Evolutionary conservation across 2,888 invertebrate species (phyloP), one percentile per base, ranked within the genome.

Genomic region (Capitulum mitella): DNA sequence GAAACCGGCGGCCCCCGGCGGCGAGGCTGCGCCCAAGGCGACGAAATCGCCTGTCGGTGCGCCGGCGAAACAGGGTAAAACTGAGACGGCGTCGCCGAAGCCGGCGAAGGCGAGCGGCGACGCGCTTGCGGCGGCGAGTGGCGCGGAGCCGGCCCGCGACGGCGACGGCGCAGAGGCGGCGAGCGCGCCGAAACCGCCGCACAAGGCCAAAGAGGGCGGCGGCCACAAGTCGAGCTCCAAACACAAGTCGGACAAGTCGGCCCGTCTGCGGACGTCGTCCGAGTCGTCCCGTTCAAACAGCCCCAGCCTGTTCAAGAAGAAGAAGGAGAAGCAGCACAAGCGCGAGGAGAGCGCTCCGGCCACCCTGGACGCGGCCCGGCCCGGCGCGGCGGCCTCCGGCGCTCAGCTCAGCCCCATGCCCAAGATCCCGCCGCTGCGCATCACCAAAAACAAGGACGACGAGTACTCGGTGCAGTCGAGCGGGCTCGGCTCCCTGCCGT

Each of bases 401-500:
- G 10, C 70, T 1, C 70, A 37, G 37, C 6, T 22, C 70, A 70
- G 70, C 70, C 37, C 70, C 3, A 46, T 75, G 75, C 75, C 75
- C 26, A 75, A 75, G 46, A 75, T 75, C 1, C 75, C 75, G 14
- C 43, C 75, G 12, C 46, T 75, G 46, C 75, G 75, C 29, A 75
- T 75, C 75, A 75, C 75, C 75, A 75, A 75, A 46, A 75, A 75
- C 46, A 75, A 75, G 19, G 75, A 75, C 46, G 43, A 75, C 29
- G 29, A 10, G 43, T 75, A 75, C 75, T 75, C 75, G 46, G 75
- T 75, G n/a, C 75, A 75, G 75, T 26, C 75, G 14, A 22, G 70
- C 37, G 19, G 70, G 16, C 12, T 22, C 3, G 70, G 37, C 6
- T 70, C 70, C 19, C 22, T n/a, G n/a, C n/a, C n/a, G n/a, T n/a